Percentiles rank a stretch among this genome's conserved stretches.
Conservation (phyloP, 2,888 invertebrate species). For the Crepidodera aurea region DNA sequence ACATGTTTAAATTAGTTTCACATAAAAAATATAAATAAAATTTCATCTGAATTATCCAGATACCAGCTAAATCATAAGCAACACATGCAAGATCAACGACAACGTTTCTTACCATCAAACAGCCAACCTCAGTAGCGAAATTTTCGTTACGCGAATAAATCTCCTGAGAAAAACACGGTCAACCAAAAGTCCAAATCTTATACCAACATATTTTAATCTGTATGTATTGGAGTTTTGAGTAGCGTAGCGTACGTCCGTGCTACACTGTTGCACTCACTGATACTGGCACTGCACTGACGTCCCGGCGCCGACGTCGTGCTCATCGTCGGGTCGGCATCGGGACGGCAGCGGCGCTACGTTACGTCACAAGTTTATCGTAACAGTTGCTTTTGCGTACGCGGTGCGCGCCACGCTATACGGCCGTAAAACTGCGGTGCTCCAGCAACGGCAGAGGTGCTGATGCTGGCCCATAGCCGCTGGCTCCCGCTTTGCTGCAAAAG, state of each 20-base stretch:
- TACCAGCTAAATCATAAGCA: background rate
- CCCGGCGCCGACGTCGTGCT: constrained; percentile 50
- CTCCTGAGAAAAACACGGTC: background rate
- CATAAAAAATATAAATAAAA: background rate
- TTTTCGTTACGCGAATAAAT: background rate
- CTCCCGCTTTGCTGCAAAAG: background rate
- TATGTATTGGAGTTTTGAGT: constrained; percentile 19
- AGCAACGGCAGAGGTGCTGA: background rate
- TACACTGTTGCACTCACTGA: constrained; percentile 37
- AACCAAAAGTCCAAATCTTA: constrained; percentile 32
- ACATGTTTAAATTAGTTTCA: no score
- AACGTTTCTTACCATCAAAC: constrained; percentile 31
- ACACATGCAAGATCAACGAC: background rate
- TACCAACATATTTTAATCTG: constrained; percentile 49
- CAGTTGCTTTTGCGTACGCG: constrained; percentile 28
- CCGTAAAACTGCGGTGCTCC: background rate
- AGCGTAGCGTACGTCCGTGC: constrained; percentile 18
- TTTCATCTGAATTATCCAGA: background rate
- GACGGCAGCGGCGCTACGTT: constrained; percentile 21
- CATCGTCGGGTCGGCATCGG: constrained; percentile 14
- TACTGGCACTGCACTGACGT: constrained; percentile 49
- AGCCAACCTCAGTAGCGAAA: constrained; percentile 4
- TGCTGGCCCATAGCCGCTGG: constrained; percentile 5
- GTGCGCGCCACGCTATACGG: background rate
- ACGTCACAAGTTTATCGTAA: constrained; percentile 22